Evolutionary conservation across 1,140 invertebrate genomes (phyloP), one percentile per base, ranked within the genome.

Genomic region (Popillia japonica): DNA sequence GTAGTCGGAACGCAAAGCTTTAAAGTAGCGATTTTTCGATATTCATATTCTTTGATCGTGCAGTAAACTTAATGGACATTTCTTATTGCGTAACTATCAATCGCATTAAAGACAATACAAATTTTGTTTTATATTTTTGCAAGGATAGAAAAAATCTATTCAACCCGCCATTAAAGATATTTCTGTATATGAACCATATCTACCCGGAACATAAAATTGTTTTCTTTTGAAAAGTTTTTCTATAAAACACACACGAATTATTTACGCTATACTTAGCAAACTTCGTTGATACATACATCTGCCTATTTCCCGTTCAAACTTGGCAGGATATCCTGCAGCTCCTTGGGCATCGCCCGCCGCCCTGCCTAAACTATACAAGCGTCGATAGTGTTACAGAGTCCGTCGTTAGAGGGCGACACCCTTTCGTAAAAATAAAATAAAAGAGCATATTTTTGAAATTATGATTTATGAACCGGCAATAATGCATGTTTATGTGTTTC

Each of bases 401-500:
- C 27, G 8, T 14, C 61, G 23, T 68, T 68, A 68, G 61, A 68
- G 61, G 61, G 61, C 61, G 61, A 68, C 61, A 68, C 22, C 61
- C 61, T 34, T 34, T 68, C 61, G 20, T 68, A 23, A 22, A 14
- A 34, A 22, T 34, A 22, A 68, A 68, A 68, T 68, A 34, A 68
- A 68, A 68, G 61, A 34, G 11, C 61, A 34, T 68, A 68, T 68
- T 68, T 68, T 68, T 34, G 61, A 34, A 68, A 68, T 68, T 68
- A 68, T 68, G 61, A 68, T 68, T 68, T 68, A 68, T 34, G 61
- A 68, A 11, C 61, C 61, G 61, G 61, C 61, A 68, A 68, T 68
- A 68, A 68, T 68, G 11, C 22, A 68, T 68, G 61, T 68, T 68
- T 68, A 68, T 68, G 22, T 68, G 61, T 68, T 68, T 68, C 61